phyloP scores from a whole-genome alignment of 2,888 invertebrate genomes.

The Nymphalis urticae region DNA sequence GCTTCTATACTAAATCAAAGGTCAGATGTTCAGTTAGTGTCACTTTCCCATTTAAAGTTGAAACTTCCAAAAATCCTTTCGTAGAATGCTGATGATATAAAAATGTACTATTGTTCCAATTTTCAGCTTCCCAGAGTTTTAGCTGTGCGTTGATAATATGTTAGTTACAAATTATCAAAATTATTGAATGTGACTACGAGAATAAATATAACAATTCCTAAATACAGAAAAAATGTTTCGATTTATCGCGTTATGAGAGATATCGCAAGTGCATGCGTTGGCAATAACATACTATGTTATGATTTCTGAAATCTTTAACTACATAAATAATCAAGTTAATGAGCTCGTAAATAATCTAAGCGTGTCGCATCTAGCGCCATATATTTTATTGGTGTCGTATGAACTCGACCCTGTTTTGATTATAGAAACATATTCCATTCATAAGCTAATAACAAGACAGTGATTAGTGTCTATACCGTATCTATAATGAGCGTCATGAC shows the following conservation, averaged over 20 bases:
- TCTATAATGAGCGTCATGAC: background rate
- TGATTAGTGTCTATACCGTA: background rate
- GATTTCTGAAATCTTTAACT: background rate
- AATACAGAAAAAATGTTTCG: background rate
- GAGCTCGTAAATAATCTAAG: conserved; percentile 16
- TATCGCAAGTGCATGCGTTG: background rate
- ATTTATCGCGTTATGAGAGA: background rate
- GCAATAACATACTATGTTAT: background rate
- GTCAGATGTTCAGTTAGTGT: too few relatives aligned
- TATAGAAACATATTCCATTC: conserved; percentile 2
- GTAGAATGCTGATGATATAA: too few relatives aligned
- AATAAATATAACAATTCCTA: too few relatives aligned
- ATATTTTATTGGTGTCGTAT: conserved; percentile 28
- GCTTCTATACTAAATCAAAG: too few relatives aligned
- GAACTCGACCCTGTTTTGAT: conserved; percentile 1
- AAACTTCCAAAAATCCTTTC: too few relatives aligned
- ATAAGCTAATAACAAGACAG: conserved; percentile 2
- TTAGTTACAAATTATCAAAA: too few relatives aligned
- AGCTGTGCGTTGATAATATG: too few relatives aligned
- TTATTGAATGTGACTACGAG: too few relatives aligned
- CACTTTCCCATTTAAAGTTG: too few relatives aligned
- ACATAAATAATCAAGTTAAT: conserved; percentile 10
- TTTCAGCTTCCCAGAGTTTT: too few relatives aligned
- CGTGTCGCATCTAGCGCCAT: conserved; percentile 24
- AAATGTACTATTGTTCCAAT: too few relatives aligned